Evolutionary conservation across 2,888 invertebrate genomes (phyloP), one percentile per base, ranked within the genome.

Genomic region (Hecatera dysodea): DNA sequence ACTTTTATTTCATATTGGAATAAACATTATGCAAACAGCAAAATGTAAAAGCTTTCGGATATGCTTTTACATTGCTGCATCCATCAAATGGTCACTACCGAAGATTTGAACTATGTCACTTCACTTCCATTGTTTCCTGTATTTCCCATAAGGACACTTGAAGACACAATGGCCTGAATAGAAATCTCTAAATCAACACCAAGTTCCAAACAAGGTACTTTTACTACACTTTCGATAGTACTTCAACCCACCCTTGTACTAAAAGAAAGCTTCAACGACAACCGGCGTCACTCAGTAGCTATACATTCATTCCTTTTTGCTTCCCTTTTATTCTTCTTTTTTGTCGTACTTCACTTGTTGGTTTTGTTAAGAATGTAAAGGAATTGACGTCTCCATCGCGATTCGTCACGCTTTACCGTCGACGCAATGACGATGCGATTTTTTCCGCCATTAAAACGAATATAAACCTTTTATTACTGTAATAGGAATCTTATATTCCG

Each of bases 381-480:
- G 92, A 91, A 94, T 93, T 93, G 93, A 94, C 93, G 94, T 92
- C 93, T 95, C 89, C 91, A 92, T 94, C 88, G 92, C 91, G 87
- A 91, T 95, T 94, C 92, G 95, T 93, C 92, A 92, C 93, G 93
- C 90, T 90, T 89, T 86, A 87, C 90, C 91, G 90, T 92, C 90
- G 90, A 81, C 87, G 90, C 87, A 90, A 93, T 95, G 95, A 95
- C 94, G 91, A 71, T 89, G 94, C 93, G 88, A 92, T 93, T 95
- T 94, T 86, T 93, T 92, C 89, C 90, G 89, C 90, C 87, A 90
- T 90, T 88, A 90, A 86, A 88, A 84, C 68, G 78, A 80, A 81
- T 78, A 81, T 77, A 52, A 62, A 52, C 39, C 4, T 42, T 62
- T 62, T 59, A 36, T 60, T 50, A 59, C 36, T 15, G 66, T 42